A percentile compares a stretch with the other conserved stretches of the same genome.
Conservation (phyloP, 2,113 vertebrate species). For the Acanthisitta chloris region DNA sequence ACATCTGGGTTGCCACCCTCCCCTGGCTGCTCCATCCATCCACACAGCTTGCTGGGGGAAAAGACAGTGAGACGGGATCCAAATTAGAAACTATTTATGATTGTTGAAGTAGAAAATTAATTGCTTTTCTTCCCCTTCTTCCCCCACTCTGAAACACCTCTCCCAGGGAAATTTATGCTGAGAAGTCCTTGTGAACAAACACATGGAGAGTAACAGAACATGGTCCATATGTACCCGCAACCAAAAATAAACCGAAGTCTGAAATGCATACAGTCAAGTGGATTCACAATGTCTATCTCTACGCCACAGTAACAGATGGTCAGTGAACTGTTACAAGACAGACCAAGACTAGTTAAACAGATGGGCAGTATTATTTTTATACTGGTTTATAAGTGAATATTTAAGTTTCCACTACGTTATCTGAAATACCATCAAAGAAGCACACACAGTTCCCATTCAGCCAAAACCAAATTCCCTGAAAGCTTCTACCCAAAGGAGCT, state of each 20-base stretch:
- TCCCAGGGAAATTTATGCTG: constrained; percentile 4
- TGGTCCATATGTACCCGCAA: constrained; percentile 72
- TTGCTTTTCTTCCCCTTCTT: constrained; percentile 14
- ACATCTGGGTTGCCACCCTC: constrained; percentile 12
- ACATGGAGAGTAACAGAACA: constrained; percentile 71
- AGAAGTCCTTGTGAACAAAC: constrained; percentile 69
- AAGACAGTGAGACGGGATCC: not conserved
- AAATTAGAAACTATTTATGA: constrained; percentile 25
- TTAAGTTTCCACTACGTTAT: constrained; percentile 29
- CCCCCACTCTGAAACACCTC: not conserved
- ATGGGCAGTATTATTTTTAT: constrained; percentile 59
- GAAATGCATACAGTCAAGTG: constrained; percentile 64
- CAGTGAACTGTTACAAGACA: constrained; percentile 59
- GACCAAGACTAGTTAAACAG: constrained; percentile 56
- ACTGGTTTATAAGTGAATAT: constrained; percentile 20
- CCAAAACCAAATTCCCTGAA: not conserved
- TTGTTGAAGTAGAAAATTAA: constrained; percentile 29
- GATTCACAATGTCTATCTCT: constrained; percentile 58
- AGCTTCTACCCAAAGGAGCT: not conserved
- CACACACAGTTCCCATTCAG: not conserved
- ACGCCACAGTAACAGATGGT: constrained; percentile 48
- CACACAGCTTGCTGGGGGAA: not conserved
- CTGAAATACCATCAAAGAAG: not conserved
- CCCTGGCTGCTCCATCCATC: not conserved
- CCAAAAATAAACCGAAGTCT: constrained; percentile 70